phyloP scores from a whole-genome alignment of 2,113 vertebrate species.

The Colius striatus region DNA sequence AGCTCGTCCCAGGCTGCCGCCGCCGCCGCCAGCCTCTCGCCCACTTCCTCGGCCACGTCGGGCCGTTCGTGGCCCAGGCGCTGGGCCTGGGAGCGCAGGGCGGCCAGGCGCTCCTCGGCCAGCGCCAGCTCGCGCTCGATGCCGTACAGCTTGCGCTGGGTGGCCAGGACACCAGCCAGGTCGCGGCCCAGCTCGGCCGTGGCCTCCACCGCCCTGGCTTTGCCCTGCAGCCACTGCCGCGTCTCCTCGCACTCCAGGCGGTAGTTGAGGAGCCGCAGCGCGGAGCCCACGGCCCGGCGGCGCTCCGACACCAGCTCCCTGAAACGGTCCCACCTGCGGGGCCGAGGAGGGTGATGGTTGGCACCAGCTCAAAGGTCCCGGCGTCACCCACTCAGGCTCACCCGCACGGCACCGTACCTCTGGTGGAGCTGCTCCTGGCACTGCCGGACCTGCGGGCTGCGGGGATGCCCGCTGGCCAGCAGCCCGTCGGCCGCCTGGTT shows the following conservation, averaged over 20 bases:
- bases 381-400: fast-evolving
- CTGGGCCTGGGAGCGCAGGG: constrained; percentile 82
- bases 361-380: no score
- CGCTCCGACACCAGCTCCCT: constrained; percentile 83
- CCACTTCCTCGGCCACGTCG: constrained; percentile 79
- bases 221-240: constrained; percentile 88
- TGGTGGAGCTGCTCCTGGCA: constrained; percentile 86
- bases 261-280: constrained; percentile 90
- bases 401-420: constrained; percentile 70
- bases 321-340: constrained; percentile 88
- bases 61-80: constrained; percentile 83
- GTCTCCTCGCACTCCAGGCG: constrained; percentile 92
- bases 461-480: constrained; percentile 88
- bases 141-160: constrained; percentile 93
- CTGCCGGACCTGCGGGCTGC: constrained; percentile 86
- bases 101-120: constrained; percentile 81
- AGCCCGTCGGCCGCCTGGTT: constrained; percentile 87
- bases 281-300: constrained; percentile 83
- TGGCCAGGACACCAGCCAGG: constrained; percentile 88
- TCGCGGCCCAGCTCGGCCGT: constrained; percentile 89
- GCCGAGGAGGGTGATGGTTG: fast-evolving
- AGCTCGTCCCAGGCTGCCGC: constrained; percentile 84
- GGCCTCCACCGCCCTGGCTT: constrained; percentile 87
- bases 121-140: constrained; percentile 89
- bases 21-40: constrained; percentile 66